A percentile compares a stretch with the other conserved stretches of the same genome.
Evolutionary conservation across 2,113 vertebrate genomes (phyloP).

Genomic region (Clarias magur): DNA sequence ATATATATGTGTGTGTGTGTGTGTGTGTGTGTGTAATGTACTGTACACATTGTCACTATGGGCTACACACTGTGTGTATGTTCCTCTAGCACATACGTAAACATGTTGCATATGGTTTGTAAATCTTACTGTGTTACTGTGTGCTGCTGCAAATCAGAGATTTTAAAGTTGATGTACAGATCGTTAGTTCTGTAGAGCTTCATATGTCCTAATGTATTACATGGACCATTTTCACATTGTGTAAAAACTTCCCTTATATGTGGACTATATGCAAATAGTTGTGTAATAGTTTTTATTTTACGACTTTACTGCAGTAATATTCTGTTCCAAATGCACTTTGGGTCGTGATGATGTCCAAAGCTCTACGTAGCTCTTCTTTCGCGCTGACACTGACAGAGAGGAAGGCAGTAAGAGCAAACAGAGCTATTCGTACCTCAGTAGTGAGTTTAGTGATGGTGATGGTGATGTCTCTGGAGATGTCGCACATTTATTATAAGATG

Average conservation of each 20-base stretch:
- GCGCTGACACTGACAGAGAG: slow-evolving; percentile 7
- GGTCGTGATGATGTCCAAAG: slow-evolving; percentile 40
- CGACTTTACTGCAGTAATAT: slow-evolving; percentile 80
- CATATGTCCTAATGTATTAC: neutral
- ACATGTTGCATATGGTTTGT: neutral
- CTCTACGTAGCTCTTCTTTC: neutral
- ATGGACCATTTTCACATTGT: neutral
- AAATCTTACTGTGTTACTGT: too few species aligned
- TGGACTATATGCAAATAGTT: slow-evolving; percentile 32
- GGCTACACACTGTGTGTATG: neutral
- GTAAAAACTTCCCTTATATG: neutral
- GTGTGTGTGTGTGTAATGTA: too few species aligned
- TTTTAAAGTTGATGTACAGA: neutral
- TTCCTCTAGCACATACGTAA: neutral
- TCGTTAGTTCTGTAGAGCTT: neutral
- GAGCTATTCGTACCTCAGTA: slow-evolving; percentile 17
- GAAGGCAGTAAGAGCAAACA: neutral
- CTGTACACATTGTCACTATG: too few species aligned
- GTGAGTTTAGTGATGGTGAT: slow-evolving; percentile 20
- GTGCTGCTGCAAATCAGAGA: neutral
- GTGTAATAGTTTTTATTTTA: slow-evolving; percentile 68
- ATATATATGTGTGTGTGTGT: too few species aligned
- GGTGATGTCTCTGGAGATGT: slow-evolving; percentile 41
- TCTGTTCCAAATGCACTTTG: slow-evolving; percentile 64
- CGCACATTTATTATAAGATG: slow-evolving; percentile 51